A percentile compares a stretch with the other conserved stretches of the same genome.
phyloP scores from a whole-genome alignment of 2,888 invertebrate genomes.

The Pyralis farinalis region DNA sequence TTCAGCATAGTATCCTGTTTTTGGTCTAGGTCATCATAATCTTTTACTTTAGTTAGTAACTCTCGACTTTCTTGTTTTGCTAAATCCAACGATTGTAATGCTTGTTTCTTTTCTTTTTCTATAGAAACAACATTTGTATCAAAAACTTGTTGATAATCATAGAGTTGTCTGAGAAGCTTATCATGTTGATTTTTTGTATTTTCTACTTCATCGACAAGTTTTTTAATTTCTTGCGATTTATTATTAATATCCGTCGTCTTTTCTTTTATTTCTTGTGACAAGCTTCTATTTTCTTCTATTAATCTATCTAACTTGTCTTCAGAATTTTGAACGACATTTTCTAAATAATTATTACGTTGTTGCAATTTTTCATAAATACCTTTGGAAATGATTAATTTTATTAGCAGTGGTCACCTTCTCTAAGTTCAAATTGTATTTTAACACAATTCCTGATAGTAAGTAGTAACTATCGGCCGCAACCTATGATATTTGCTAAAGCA shows the following conservation, averaged over 20 bases:
- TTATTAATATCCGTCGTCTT: slow-evolving; percentile 42
- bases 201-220: slow-evolving; percentile 42
- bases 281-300: slow-evolving; percentile 35
- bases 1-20: slow-evolving; percentile 31
- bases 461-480: no score
- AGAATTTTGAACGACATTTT: slow-evolving; percentile 44
- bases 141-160: slow-evolving; percentile 36
- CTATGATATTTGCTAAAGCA: no score
- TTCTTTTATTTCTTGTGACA: slow-evolving; percentile 38
- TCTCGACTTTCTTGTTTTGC: slow-evolving; percentile 55
- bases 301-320: slow-evolving; percentile 37
- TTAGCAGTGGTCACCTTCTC: no score
- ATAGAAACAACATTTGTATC: slow-evolving; percentile 32
- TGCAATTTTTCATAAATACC: slow-evolving; percentile 50
- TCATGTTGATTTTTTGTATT: slow-evolving; percentile 38
- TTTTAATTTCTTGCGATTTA: slow-evolving; percentile 52
- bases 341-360: slow-evolving; percentile 48
- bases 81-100: slow-evolving; percentile 38
- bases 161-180: slow-evolving; percentile 34
- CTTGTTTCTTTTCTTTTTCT: slow-evolving; percentile 45
- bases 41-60: slow-evolving; percentile 44
- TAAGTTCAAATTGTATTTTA: no score
- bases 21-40: slow-evolving; percentile 33
- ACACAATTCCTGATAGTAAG: no score
- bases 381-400: slow-evolving; percentile 23